Conservation (phyloP, 1,140 invertebrate genomes). For the Drosophila ogumai region DNA sequence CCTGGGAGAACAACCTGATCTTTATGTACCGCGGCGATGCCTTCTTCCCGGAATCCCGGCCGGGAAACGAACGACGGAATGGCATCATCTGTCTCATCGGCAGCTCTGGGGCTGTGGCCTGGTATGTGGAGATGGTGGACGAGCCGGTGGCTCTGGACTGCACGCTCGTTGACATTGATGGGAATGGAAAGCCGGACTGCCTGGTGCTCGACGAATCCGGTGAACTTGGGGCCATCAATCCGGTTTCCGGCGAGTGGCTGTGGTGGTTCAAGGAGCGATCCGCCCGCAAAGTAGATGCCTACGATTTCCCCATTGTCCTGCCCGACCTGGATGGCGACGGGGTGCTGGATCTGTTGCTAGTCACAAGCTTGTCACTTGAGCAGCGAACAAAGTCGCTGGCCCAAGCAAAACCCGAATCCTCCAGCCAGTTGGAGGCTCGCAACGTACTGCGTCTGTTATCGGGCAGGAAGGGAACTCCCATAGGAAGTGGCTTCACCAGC, state of each 20-base stretch:
- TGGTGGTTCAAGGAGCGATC: slow-evolving; percentile 88
- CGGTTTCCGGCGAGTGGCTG: slow-evolving; percentile 87
- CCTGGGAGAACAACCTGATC: slow-evolving; percentile 88
- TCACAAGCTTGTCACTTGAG: slow-evolving; percentile 83
- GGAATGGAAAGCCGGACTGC: slow-evolving; percentile 89
- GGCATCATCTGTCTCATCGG: slow-evolving; percentile 88
- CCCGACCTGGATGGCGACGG: slow-evolving; percentile 90
- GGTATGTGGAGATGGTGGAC: slow-evolving; percentile 88
- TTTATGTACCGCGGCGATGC: slow-evolving; percentile 89
- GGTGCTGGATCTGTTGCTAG: slow-evolving; percentile 88
- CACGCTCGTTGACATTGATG: slow-evolving; percentile 89
- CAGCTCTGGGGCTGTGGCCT: slow-evolving; percentile 87
- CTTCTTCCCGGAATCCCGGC: slow-evolving; percentile 86
- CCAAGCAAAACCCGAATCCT: slow-evolving; percentile 49
- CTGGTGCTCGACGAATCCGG: slow-evolving; percentile 89
- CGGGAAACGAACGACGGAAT: slow-evolving; percentile 86
- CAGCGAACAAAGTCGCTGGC: slow-evolving; percentile 65
- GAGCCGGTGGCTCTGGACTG: slow-evolving; percentile 90
- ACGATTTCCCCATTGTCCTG: slow-evolving; percentile 89
- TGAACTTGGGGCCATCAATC: slow-evolving; percentile 89
- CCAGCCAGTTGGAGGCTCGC: slow-evolving; percentile 78
- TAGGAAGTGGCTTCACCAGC: slow-evolving; percentile 86
- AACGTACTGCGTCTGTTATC: slow-evolving; percentile 88
- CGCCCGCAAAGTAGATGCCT: slow-evolving; percentile 85
- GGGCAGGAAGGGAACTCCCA: slow-evolving; percentile 85